Evolutionary conservation across 2,113 vertebrate species (phyloP), one percentile per base, ranked within the genome.

Genomic region (Xenopus laevis): DNA sequence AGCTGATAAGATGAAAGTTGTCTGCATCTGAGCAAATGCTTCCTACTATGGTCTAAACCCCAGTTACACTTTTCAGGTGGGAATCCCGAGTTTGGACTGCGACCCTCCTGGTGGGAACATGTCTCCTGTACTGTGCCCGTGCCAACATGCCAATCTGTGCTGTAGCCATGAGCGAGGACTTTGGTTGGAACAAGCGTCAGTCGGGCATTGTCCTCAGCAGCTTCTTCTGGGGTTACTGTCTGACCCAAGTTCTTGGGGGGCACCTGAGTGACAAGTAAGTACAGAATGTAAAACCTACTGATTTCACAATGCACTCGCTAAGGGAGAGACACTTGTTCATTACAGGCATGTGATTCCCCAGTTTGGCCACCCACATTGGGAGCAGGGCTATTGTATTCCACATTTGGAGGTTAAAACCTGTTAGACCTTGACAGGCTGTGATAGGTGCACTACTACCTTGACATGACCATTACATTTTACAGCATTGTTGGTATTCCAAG

Each of bases 171-270:
- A 95, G 95, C 33, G 87, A 92, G 50, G 79, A 86, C 88, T 98
- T 98, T 44, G 60, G 75, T 70, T 99, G 97, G 96, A 93, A 89
- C 89, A 98, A 97, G 89, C 93, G 89, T 65, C 94, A 98, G 77
- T 93, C 94, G 0, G 95, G 96, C 10, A 74, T 97, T 2, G 92
- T 93, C 68, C 92, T 99, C 77, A 95, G 97, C 83, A 98, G 96
- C 89, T 98, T 97, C 88, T 99, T 99, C 88, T 98, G 96, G 96
- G 96, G 96, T 33, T 98, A 97, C 88, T 98, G 95, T 86, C 82
- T 99, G 85, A 98, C 96, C 0, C 97, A 99, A 85, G 89, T 98
- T 2, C 72, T 93, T 0, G 97, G 96, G 1, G 96, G 96, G 71
- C 95, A 98, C 75, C 89, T 98, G 79, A 97, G 96, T 21, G 97